These are phyloP conservation scores for Molossus alvarezi DNA, from an alignment of 2,797 vertebrate genomes.

Conservation along the genomic window DNA sequence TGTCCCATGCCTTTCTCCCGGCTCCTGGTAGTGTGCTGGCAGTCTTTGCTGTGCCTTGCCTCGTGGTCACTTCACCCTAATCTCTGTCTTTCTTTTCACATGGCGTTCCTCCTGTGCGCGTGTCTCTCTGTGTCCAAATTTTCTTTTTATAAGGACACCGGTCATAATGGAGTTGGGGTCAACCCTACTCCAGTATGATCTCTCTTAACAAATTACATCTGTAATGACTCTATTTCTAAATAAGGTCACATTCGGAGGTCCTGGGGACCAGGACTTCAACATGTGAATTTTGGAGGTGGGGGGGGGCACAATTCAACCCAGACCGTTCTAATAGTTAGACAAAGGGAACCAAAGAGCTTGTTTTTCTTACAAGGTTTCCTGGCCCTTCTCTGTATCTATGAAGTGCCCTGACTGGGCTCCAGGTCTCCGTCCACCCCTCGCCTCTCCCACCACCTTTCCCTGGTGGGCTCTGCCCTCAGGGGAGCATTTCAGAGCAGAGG, in stretches of 20 bases:
- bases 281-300: background rate
- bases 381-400: background rate
- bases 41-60: background rate
- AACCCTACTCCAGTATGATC: background rate
- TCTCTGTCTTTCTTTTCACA: background rate
- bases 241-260: background rate
- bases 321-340: background rate
- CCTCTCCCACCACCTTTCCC: background rate
- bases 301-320: background rate
- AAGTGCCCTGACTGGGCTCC: background rate
- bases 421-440: background rate
- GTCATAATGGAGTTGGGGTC: background rate
- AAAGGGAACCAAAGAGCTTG: background rate
- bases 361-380: background rate
- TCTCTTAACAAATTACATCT: background rate
- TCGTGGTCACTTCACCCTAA: background rate
- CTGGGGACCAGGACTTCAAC: background rate
- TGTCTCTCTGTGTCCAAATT: background rate
- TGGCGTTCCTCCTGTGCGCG: background rate
- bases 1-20: no score
- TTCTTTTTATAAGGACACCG: background rate
- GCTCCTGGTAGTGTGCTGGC: background rate
- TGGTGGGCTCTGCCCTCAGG: background rate
- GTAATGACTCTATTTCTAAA: background rate
- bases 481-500: background rate